Base-by-base conservation (phyloP, 2,797 vertebrate genomes). In the Paguma larvata region DNA sequence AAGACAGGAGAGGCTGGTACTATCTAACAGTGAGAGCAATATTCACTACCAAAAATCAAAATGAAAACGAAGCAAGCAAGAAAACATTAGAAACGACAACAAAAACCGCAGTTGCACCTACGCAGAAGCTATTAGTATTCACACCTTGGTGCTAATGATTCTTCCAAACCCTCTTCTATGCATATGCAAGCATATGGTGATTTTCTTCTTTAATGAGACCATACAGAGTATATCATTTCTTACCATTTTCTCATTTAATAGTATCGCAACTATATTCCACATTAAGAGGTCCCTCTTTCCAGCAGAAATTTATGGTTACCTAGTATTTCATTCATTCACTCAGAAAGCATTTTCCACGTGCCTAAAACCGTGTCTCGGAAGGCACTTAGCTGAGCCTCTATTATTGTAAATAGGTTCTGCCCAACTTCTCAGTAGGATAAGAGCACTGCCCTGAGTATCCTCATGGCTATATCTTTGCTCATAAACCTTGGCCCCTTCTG, bases 151-250 rank as follows among this genome's bases (percentile, higher is more conserved):
- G 48, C 75, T 38, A 63, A 44, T 27, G 48, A 86, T 46, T 38
- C 77, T 65, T 72, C 62, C 77, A 72, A 75, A 84, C 27, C 15
- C 44, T 44, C 41, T 38, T 62, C 46, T 32, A 11, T n/a, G 15
- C 79, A 38, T 27, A 79, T 67, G 89, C 59, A 75, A 89, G 41
- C 51, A 68, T 19, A 86, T 23, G 34, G 14, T 32, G 34, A 70
- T 62, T 93, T 65, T 90, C 75, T 70, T 84, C 88, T 92, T 46
- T n/a, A 93, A 94, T 44, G 73, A 62, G 73, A 34, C 84, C 63
- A 63, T 72, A 80, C 85, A 92, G 73, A 59, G 34, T 25, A 62
- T 3, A 9, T 25, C 5, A 84, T 72, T 91, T 84, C 83, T 63
- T 90, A 93, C 48, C 38, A 63, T 65, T 56, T 88, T 89, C n/a